These are phyloP conservation scores for Asobara japonica DNA, from an alignment of 1,140 invertebrate species.

Conservation along the genomic window DNA sequence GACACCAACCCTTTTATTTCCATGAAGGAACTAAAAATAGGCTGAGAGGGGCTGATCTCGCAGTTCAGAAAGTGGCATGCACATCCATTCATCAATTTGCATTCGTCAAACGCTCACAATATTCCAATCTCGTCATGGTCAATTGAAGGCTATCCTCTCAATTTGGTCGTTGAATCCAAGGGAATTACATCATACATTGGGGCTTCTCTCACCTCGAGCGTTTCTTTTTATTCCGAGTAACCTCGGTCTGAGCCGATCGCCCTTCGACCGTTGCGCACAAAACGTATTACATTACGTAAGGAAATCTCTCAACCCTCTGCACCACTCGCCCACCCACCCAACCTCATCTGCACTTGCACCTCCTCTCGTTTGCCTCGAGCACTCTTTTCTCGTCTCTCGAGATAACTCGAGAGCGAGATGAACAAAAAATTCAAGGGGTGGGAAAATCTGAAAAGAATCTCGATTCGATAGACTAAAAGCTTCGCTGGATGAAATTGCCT, in stretches of 20 bases:
- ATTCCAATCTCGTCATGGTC: background rate
- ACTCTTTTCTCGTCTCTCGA: background rate
- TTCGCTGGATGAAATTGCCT: background rate
- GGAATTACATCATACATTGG: background rate
- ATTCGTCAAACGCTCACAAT: too few relatives aligned
- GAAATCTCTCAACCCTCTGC: background rate
- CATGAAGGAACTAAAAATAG: too few relatives aligned
- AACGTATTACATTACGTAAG: slow-evolving; percentile 16
- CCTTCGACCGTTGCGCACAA: background rate
- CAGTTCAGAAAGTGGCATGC: too few relatives aligned
- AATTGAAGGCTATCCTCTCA: background rate
- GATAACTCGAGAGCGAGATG: background rate
- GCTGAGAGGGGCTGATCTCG: too few relatives aligned
- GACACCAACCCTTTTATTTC: too few relatives aligned
- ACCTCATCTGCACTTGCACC: background rate
- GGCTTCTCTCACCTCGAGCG: background rate
- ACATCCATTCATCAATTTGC: too few relatives aligned
- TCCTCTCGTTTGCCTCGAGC: background rate
- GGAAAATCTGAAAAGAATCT: background rate
- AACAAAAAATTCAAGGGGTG: background rate
- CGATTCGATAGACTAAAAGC: background rate
- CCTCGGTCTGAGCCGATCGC: slow-evolving; percentile 7
- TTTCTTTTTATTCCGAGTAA: background rate
- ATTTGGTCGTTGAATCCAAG: background rate
- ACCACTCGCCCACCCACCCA: background rate